Evolutionary conservation across 2,113 vertebrate species (phyloP).

Genomic region (Pteropus alecto): DNA sequence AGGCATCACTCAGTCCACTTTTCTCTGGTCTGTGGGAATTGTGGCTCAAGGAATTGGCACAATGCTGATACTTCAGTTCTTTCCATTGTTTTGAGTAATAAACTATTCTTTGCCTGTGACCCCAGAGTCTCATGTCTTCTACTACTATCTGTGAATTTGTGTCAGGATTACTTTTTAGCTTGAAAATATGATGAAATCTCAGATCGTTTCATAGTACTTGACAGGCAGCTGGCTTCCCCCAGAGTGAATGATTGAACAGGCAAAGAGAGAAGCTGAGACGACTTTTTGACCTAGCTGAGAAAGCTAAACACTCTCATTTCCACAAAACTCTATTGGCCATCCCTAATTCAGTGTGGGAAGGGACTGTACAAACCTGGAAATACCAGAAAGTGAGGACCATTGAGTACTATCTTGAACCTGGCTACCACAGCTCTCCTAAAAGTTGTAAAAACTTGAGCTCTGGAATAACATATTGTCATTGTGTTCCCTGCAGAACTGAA

Average conservation of each 20-base stretch:
- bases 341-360: neutral
- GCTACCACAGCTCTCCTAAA: neutral
- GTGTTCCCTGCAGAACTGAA: neutral
- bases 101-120: neutral
- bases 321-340: neutral
- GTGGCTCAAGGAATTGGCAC: neutral
- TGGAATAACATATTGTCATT: neutral
- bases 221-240: neutral
- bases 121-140: neutral
- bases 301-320: neutral
- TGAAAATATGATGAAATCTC: neutral
- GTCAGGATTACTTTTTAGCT: neutral
- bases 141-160: neutral
- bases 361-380: neutral
- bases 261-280: neutral
- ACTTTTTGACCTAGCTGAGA: neutral
- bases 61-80: neutral
- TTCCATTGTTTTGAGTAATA: neutral
- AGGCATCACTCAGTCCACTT: neutral
- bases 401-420: neutral
- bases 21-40: neutral
- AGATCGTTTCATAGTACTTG: neutral
- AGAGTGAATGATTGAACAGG: neutral
- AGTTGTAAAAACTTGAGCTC: neutral
- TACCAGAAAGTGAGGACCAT: neutral